Conservation (phyloP, 1,140 invertebrate genomes). For the Nixonia krombeini region DNA sequence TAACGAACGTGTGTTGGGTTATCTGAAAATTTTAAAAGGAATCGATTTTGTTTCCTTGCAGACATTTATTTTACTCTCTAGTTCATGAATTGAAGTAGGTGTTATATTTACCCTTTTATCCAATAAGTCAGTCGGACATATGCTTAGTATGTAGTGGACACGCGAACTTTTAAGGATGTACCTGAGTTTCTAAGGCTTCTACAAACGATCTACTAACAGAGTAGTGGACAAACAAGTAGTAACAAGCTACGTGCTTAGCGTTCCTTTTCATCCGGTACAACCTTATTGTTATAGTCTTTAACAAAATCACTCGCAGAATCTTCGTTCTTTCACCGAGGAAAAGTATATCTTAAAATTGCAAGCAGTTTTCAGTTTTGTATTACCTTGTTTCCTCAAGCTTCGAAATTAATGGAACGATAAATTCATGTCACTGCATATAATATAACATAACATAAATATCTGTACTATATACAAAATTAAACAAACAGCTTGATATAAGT, state of each 20-base stretch:
- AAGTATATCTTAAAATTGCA: neutral
- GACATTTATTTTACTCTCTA: too few species aligned
- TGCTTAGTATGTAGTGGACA: constrained; percentile 1
- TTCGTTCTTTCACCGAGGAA: neutral
- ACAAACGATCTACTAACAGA: constrained; percentile 22
- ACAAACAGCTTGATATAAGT: too few species aligned
- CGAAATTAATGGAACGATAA: too few species aligned
- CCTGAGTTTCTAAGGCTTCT: constrained; percentile 40
- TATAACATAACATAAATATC: too few species aligned
- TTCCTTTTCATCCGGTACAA: constrained; percentile 6
- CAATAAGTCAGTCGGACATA: neutral
- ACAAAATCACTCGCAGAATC: neutral
- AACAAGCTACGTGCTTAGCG: constrained; percentile 58
- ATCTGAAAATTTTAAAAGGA: too few species aligned
- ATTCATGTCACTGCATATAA: too few species aligned
- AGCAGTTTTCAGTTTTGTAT: too few species aligned
- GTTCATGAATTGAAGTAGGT: neutral
- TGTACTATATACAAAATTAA: too few species aligned
- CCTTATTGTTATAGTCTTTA: neutral
- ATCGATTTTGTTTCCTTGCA: too few species aligned
- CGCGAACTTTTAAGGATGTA: neutral
- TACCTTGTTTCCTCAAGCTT: too few species aligned
- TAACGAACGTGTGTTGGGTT: too few species aligned
- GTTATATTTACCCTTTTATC: neutral
- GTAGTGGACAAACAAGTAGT: constrained; percentile 60